These are phyloP conservation scores for Campoletis sonorensis DNA, from an alignment of 1,140 invertebrate species.

Conservation along the genomic window DNA sequence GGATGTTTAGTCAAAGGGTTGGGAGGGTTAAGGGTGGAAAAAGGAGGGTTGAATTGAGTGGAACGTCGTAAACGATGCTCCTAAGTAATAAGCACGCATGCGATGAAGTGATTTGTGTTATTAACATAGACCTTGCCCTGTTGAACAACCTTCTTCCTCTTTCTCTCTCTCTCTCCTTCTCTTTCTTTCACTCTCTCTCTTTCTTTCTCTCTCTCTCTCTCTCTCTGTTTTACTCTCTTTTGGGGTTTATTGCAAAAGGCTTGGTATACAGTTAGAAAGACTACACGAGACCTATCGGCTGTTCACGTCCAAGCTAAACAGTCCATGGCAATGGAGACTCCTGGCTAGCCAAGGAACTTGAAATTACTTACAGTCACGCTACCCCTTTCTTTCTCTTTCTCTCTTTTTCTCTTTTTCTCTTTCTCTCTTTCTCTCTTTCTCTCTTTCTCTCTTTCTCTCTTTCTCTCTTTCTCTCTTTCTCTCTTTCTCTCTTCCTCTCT, in stretches of 20 bases:
- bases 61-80: conserved; percentile 30
- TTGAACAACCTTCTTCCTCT: conserved; percentile 40
- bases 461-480: too few relatives aligned
- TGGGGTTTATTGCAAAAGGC: conserved; percentile 57
- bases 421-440: not conserved
- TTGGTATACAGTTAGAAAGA: conserved; percentile 44
- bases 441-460: conserved; percentile 44
- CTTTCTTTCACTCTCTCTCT: not conserved
- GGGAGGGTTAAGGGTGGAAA: too few relatives aligned
- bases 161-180: conserved; percentile 43
- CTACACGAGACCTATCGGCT: conserved; percentile 52
- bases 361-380: conserved; percentile 72
- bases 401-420: too few relatives aligned
- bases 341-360: conserved; percentile 54
- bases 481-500: not conserved
- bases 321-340: conserved; percentile 45
- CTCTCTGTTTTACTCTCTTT: not conserved
- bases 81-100: conserved; percentile 70
- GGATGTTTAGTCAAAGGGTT: too few relatives aligned
- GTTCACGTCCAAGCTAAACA: conserved; percentile 16
- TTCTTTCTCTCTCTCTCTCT: conserved; percentile 51
- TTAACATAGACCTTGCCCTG: conserved; percentile 74
- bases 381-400: too few relatives aligned
- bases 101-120: conserved; percentile 71
- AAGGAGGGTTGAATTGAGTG: not conserved